Evolutionary conservation across 2,797 vertebrate species (phyloP).

Genomic region (Macrochelys suwanniensis): DNA sequence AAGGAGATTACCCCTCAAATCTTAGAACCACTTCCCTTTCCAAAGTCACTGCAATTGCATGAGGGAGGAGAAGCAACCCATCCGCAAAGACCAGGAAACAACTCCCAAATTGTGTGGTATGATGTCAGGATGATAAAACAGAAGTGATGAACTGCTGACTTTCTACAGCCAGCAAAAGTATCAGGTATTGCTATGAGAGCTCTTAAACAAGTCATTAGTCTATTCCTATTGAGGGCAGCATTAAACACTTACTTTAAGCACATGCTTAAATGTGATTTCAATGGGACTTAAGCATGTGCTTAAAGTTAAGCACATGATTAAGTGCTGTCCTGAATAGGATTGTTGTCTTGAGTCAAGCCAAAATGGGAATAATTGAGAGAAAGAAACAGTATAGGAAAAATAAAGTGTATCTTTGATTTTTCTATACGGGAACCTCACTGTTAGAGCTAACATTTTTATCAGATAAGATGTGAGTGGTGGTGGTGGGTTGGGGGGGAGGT

Average conservation of each 20-base stretch:
- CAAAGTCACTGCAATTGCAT: not conserved
- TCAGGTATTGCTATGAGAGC: not conserved
- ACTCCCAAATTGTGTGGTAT: not conserved
- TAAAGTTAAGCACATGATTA: not conserved
- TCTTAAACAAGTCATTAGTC: not conserved
- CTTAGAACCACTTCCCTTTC: not conserved
- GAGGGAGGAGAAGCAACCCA: not conserved
- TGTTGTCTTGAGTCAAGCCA: not conserved
- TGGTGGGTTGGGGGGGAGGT: not conserved
- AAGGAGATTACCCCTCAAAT: not conserved
- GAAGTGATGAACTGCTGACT: not conserved
- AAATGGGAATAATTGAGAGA: not conserved
- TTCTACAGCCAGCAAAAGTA: not conserved
- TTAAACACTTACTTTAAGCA: not conserved
- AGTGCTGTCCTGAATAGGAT: not conserved
- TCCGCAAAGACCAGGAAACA: not conserved
- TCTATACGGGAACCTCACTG: not conserved
- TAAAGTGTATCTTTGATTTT: not conserved
- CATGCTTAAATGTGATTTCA: not conserved
- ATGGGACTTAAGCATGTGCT: not conserved
- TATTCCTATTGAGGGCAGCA: not conserved
- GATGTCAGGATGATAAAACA: not conserved
- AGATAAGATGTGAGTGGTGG: not conserved
- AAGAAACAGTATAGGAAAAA: not conserved
- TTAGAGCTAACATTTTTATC: not conserved